A percentile compares a stretch with the other conserved stretches of the same genome.
phyloP scores from a whole-genome alignment of 2,888 invertebrate genomes.

The Physocephala rufipes region DNA sequence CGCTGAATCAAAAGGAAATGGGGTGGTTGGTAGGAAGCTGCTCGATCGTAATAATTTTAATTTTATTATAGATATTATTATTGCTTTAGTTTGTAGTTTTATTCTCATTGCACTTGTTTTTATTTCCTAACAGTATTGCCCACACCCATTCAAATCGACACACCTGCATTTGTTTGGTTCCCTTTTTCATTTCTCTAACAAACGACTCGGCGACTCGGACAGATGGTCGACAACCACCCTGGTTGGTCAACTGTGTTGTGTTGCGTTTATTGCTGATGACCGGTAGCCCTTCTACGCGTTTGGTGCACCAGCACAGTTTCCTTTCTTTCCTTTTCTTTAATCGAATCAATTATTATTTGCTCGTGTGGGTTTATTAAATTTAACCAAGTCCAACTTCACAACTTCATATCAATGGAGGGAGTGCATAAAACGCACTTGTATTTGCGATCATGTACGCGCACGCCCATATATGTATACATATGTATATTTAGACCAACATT shows the following conservation, averaged over 20 bases:
- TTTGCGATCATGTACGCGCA: neutral
- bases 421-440: no score
- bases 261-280: no score
- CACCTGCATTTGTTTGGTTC: neutral
- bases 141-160: neutral
- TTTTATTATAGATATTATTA: no score
- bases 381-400: neutral
- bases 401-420: no score
- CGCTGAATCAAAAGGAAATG: no score
- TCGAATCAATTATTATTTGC: slow-evolving; percentile 11
- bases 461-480: neutral
- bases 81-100: neutral
- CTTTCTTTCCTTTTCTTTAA: neutral
- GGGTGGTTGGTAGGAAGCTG: no score
- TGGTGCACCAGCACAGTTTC: neutral
- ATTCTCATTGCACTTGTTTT: no score
- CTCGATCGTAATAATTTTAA: no score
- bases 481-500: neutral
- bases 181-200: no score
- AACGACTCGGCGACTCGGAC: no score
- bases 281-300: neutral
- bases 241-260: no score
- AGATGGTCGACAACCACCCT: no score
- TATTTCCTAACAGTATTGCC: neutral
- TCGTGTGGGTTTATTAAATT: slow-evolving; percentile 5